These are phyloP conservation scores for Camelus dromedarius DNA, from an alignment of 2,113 vertebrate genomes.

Conservation along the genomic window DNA sequence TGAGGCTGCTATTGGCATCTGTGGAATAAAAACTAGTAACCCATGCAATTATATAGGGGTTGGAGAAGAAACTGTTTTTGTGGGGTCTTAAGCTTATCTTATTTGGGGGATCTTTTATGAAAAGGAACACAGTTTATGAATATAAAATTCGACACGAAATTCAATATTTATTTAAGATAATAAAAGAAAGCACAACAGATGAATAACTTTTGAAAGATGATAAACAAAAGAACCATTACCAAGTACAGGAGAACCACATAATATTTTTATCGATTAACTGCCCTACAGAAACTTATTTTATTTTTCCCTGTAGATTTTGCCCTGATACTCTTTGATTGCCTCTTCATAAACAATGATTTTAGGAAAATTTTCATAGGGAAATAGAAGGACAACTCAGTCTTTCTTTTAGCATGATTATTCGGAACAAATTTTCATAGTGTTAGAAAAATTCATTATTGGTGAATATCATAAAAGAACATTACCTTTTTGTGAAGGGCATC, in stretches of 20 bases:
- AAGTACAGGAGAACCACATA: neutral
- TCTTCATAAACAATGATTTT: neutral
- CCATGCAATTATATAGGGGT: neutral
- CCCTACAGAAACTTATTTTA: neutral
- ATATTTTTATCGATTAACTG: neutral
- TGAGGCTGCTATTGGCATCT: neutral
- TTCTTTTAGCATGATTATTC: neutral
- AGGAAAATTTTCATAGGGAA: neutral
- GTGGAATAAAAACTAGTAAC: neutral
- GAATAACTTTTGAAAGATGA: neutral
- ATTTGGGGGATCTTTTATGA: neutral
- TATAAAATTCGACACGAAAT: neutral
- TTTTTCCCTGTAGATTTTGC: neutral
- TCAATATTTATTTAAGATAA: neutral
- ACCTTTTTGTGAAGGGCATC: neutral
- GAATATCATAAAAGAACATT: neutral
- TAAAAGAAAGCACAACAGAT: neutral
- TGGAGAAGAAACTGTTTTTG: neutral
- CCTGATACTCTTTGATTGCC: neutral
- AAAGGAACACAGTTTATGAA: neutral
- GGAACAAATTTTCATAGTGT: neutral
- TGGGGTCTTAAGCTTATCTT: neutral
- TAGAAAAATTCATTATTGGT: no score
- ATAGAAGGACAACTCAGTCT: neutral
- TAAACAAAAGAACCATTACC: neutral